Percentiles rank a stretch among this genome's conserved stretches.
phyloP scores from a whole-genome alignment of 2,797 vertebrate genomes.

The Rhinoraja longicauda region DNA sequence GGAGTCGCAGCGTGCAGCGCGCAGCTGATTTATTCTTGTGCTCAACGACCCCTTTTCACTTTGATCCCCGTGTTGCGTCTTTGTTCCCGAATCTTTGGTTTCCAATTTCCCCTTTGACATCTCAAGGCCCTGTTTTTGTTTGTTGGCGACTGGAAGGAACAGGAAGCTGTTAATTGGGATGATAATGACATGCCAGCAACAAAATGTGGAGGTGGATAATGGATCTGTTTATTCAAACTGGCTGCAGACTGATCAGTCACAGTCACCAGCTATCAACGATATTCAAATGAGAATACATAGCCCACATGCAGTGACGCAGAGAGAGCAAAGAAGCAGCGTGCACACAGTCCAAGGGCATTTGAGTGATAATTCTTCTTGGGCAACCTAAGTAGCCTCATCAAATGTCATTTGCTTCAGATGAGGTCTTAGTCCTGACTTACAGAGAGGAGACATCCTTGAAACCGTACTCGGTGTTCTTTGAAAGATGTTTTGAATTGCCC shows the following conservation, averaged over 20 bases:
- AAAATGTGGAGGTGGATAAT: conserved; percentile 34
- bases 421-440: neutral
- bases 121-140: conserved; percentile 23
- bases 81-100: conserved; percentile 2
- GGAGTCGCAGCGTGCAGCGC: neutral
- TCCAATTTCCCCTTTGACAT: conserved; percentile 32
- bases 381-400: neutral
- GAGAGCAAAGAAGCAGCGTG: conserved; percentile 18
- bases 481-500: neutral
- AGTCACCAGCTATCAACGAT: conserved; percentile 15
- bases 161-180: conserved; percentile 26
- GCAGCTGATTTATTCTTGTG: conserved; percentile 4
- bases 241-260: conserved; percentile 28
- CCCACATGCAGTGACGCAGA: conserved; percentile 7
- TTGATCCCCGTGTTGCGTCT: neutral
- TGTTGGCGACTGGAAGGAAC: neutral
- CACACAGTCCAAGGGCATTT: conserved; percentile 17
- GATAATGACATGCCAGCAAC: conserved; percentile 21
- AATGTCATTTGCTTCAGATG: conserved; percentile 4
- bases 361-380: neutral
- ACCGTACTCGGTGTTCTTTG: neutral
- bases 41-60: conserved; percentile 21
- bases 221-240: conserved; percentile 28
- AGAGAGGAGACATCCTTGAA: neutral
- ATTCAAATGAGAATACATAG: conserved; percentile 24